Evolutionary conservation across 2,113 vertebrate species (phyloP), one percentile per base, ranked within the genome.

Genomic region (Trinectes maculatus): DNA sequence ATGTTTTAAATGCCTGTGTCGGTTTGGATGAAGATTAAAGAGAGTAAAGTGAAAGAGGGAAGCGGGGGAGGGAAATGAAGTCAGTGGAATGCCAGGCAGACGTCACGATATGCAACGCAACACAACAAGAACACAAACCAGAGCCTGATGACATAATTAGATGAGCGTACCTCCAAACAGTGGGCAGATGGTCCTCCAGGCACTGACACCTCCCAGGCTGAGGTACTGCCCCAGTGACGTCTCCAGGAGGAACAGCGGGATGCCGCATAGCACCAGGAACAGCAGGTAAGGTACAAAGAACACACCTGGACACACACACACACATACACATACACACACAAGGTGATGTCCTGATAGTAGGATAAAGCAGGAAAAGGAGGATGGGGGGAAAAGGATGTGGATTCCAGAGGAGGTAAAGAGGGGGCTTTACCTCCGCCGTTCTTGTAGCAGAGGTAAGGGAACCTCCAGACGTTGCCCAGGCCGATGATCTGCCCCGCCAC

Each of bases 361-460:
- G 16, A 15, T 37, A 18, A 21, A 24, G 22, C 3, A n/a, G 5
- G 11, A 22, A 28, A 3, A 21, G 19, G 5, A 62, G 6, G 3
- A 15, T 1, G 6, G 4, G 8, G 13, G 12, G 34, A 37, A 28
- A 12, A 37, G n/a, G 51, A 68, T n/a, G 19, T n/a, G n/a, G n/a
- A n/a, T n/a, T n/a, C n/a, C n/a, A 28, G 15, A 1, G 15, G 1
- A 33, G 2, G n/a, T 7, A 11, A 22, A 3, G 7, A 11, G 2
- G 10, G 15, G 15, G 19, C 25, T 77, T 69, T 76, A 92, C 91
- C 91, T 88, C 91, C 90, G 68, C 90, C 91, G 3, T 92, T 92
- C 80, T 90, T 92, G 89, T 92, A 92, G 85, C 91, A 92, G 59
- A 92, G 89, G 57, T 92, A 91, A 0, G 91, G 91, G 61, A 92